These are phyloP conservation scores for Camelus dromedarius DNA, from an alignment of 2,113 vertebrate genomes.

Conservation along the genomic window DNA sequence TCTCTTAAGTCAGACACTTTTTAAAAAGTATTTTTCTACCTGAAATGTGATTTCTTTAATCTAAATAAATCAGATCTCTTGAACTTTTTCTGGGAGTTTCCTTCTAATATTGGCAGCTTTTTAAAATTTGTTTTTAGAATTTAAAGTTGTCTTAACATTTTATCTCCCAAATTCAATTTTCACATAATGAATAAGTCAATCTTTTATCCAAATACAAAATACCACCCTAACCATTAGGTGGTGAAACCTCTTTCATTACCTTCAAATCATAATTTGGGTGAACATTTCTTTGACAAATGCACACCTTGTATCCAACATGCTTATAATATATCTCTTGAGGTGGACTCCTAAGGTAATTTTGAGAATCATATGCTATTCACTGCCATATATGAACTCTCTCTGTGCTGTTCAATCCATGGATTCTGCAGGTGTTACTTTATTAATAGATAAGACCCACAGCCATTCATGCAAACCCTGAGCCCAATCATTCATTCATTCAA, in stretches of 20 bases:
- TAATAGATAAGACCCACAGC: neutral
- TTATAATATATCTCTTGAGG: neutral
- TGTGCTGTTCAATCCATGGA: neutral
- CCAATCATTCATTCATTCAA: neutral
- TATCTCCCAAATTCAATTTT: conserved; percentile 35
- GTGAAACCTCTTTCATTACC: neutral
- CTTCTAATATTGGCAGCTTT: neutral
- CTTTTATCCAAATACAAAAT: conserved; percentile 15
- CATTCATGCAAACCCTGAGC: neutral
- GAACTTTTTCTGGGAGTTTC: neutral
- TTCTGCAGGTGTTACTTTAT: conserved; percentile 6
- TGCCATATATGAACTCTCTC: neutral
- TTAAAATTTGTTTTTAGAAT: conserved; percentile 3
- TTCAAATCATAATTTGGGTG: neutral
- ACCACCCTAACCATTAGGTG: neutral
- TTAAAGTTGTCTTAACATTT: conserved; percentile 26
- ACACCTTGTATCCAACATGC: neutral
- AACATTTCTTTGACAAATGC: neutral
- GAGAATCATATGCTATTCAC: neutral
- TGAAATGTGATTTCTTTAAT: conserved; percentile 46
- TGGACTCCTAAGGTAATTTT: neutral
- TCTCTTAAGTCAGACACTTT: conserved; percentile 31
- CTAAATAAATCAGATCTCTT: conserved; percentile 48
- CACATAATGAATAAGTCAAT: neutral
- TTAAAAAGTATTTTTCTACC: conserved; percentile 28